Evolutionary conservation across 1,140 invertebrate species (phyloP), one percentile per base, ranked within the genome.

Genomic region (Wiebesia pumilae): DNA sequence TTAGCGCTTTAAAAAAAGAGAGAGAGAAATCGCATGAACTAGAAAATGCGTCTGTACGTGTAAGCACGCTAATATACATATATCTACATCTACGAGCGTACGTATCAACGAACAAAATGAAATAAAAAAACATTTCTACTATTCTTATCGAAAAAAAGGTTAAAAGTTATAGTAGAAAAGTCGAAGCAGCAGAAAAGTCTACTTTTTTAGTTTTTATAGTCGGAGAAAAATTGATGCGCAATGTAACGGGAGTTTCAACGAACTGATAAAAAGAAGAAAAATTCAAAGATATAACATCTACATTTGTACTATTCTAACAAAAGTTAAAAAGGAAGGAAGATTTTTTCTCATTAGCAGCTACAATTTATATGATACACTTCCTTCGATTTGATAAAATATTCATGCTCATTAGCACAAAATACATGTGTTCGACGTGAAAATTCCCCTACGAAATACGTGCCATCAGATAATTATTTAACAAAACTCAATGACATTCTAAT

Each of bases 1-100:
- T 58, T 51, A 79, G 24, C 47, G 24, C 77, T 35, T 79, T 79
- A 35, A 16, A 65, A 81, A 81, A 51, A 69, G 47, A 69, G n/a
- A 62, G 27, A 16, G n/a, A 3, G 58, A 47, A 67, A 69, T 27
- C n/a, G 14, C 24, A 67, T 21, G 51, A 62, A 65, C 33, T 3
- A 33, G 78, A 65, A 58, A 81, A 40, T 35, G 40, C 14, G 24
- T 75, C 21, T 69, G 19, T 69, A 14, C 33, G 10, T 71, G 2
- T 12, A 71, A 71, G 19, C 12, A 38, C 16, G 6, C 7, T 21
- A 40, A n/a, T 43, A 75, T 27, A 75, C 43, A 51, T 2, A n/a
- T 30, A 2, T 16, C 30, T 30, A 75, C 40, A 30, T 47, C 14
- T 27, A 27, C 19, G 3, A 16, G 19, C 54, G 9, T 1, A 14